Evolutionary conservation across 2,888 invertebrate genomes (phyloP).

Genomic region (Sepiola atlantica): DNA sequence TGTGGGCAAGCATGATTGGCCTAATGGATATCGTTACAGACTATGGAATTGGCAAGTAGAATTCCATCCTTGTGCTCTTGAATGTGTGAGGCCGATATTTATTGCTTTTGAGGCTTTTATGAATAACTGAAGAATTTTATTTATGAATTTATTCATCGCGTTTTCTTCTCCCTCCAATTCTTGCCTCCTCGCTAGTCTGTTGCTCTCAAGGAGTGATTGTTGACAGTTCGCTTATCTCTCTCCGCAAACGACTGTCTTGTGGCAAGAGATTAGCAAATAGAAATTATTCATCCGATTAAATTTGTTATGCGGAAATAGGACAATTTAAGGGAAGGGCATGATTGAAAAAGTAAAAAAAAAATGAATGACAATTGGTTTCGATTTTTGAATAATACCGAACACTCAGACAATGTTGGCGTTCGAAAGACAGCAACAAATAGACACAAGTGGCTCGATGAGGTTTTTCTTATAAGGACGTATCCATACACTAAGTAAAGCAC

Average conservation of each 20-base stretch:
- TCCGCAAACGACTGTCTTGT: background rate
- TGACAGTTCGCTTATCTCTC: background rate
- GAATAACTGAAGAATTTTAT: background rate
- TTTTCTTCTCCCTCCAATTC: too few relatives aligned
- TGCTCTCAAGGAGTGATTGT: background rate
- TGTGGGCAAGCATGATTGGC: too few relatives aligned
- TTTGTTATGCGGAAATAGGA: background rate
- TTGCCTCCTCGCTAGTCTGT: background rate
- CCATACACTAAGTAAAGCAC: too few relatives aligned
- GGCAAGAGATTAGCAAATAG: background rate
- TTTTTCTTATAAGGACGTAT: too few relatives aligned
- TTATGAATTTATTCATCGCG: background rate
- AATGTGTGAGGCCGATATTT: background rate
- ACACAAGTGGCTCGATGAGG: background rate
- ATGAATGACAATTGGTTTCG: background rate
- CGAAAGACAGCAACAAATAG: background rate
- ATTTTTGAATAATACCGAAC: background rate
- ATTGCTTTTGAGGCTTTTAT: background rate
- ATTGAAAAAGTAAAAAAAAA: background rate
- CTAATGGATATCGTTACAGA: too few relatives aligned
- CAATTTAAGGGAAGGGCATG: too few relatives aligned
- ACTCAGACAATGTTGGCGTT: background rate
- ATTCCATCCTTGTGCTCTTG: background rate
- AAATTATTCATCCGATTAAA: background rate
- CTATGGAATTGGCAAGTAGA: too few relatives aligned